Percentiles rank a stretch among this genome's conserved stretches.
These are phyloP conservation scores for Cherax quadricarinatus DNA, from an alignment of 1,140 invertebrate species.

Conservation along the genomic window DNA sequence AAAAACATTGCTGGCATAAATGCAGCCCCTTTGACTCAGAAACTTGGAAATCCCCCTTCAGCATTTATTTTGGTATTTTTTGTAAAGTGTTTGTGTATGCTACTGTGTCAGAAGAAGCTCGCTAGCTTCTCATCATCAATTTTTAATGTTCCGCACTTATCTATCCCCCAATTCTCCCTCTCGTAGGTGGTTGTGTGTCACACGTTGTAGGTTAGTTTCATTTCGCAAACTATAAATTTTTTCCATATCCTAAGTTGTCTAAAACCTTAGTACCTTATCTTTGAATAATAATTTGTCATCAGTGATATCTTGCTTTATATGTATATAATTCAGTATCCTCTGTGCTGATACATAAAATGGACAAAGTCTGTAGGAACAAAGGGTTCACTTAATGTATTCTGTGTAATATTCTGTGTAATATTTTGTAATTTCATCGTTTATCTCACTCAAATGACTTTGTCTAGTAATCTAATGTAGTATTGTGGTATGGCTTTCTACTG, in stretches of 20 bases:
- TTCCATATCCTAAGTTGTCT: constrained; percentile 27
- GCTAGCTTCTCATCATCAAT: constrained; percentile 7
- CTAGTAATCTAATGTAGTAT: constrained; percentile 32
- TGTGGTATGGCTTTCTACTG: constrained; percentile 50
- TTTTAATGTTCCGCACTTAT: constrained; percentile 46
- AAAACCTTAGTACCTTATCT: constrained; percentile 32
- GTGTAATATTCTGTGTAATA: constrained; percentile 4
- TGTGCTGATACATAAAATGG: constrained; percentile 33
- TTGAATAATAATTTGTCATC: constrained; percentile 46
- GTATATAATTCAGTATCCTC: constrained; percentile 53
- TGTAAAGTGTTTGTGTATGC: constrained; percentile 18
- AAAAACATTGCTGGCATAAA: background rate
- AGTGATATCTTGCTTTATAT: constrained; percentile 50
- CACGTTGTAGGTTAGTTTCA: constrained; percentile 68
- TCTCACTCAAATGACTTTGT: constrained; percentile 31
- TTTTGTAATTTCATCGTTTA: constrained; percentile 7
- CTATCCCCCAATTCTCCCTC: constrained; percentile 46
- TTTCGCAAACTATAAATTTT: constrained; percentile 47
- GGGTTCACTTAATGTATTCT: constrained; percentile 9
- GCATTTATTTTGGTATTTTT: background rate
- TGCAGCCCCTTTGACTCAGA: constrained; percentile 20
- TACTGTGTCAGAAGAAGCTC: constrained; percentile 32
- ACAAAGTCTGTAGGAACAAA: constrained; percentile 42
- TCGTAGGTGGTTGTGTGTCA: constrained; percentile 68
- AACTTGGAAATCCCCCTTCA: constrained; percentile 4